These are phyloP conservation scores for Scaptomyza flava DNA, from an alignment of 2,888 invertebrate species.

Conservation along the genomic window DNA sequence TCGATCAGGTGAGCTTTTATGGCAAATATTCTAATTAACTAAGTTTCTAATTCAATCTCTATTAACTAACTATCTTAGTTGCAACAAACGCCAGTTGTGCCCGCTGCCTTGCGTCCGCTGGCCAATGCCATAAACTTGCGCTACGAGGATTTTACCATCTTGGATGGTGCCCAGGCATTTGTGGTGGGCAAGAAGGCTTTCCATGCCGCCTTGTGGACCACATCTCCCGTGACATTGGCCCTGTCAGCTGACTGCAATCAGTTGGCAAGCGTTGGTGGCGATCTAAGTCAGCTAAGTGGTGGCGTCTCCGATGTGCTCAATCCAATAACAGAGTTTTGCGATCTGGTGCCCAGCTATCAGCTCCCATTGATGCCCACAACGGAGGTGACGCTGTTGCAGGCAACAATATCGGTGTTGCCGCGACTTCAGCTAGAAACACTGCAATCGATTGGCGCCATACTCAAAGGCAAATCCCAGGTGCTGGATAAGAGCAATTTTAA, in stretches of 20 bases:
- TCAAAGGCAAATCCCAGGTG: constrained; percentile 86
- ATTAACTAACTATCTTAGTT: constrained; percentile 84
- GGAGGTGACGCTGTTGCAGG: constrained; percentile 89
- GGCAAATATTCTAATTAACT: rapidly evolving
- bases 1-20: constrained; percentile 90
- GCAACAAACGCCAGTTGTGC: constrained; percentile 89
- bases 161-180: constrained; percentile 86
- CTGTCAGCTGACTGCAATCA: constrained; percentile 87
- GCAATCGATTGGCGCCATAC: constrained; percentile 88
- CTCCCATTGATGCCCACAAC: constrained; percentile 86
- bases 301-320: constrained; percentile 89
- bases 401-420: constrained; percentile 91
- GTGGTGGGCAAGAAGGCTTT: constrained; percentile 90
- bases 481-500: constrained; percentile 83
- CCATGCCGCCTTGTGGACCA: constrained; percentile 90
- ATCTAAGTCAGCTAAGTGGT: constrained; percentile 86
- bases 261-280: constrained; percentile 85
- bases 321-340: constrained; percentile 92
- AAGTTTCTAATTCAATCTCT: neutral
- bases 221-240: constrained; percentile 88
- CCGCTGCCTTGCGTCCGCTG: constrained; percentile 88
- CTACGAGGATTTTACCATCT: constrained; percentile 89
- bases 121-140: constrained; percentile 90
- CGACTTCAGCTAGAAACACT: constrained; percentile 91
- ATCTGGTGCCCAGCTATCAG: constrained; percentile 89